Evolutionary conservation across 1,140 invertebrate species (phyloP).

Genomic region (Lordiphosa stackelbergi): DNA sequence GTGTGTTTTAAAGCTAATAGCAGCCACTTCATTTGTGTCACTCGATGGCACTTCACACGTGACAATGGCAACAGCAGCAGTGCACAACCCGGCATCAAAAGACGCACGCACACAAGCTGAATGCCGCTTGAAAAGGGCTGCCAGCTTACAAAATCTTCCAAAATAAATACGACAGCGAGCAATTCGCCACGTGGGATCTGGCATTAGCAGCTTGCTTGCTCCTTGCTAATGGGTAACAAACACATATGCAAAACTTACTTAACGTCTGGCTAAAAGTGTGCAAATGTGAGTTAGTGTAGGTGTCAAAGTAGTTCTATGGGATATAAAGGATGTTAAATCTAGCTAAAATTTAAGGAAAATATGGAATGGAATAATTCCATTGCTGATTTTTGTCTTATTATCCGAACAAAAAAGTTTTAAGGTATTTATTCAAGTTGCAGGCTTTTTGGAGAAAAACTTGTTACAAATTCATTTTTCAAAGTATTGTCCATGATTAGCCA

Average conservation of each 20-base stretch:
- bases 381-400: no score
- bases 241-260: slow-evolving; percentile 47
- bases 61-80: slow-evolving; percentile 58
- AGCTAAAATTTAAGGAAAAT: no score
- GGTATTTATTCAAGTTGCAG: no score
- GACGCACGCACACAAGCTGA: slow-evolving; percentile 19
- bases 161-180: slow-evolving; percentile 51
- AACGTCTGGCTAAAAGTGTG: no score
- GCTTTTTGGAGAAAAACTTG: no score
- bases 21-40: slow-evolving; percentile 72
- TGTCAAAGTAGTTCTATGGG: no score
- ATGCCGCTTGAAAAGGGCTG: slow-evolving; percentile 10
- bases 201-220: slow-evolving; percentile 43
- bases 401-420: no score
- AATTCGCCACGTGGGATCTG: slow-evolving; percentile 54
- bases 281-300: no score
- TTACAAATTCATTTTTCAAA: no score
- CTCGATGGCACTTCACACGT: slow-evolving; percentile 71
- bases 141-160: slow-evolving; percentile 59
- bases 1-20: slow-evolving; percentile 66
- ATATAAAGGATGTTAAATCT: no score
- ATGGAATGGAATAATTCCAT: no score
- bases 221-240: slow-evolving; percentile 25
- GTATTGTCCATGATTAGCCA: no score
- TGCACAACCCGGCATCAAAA: slow-evolving; percentile 30